Percentiles rank a stretch among this genome's conserved stretches.
Conservation (phyloP, 2,797 vertebrate genomes). For the Enteromius paludinosus region DNA sequence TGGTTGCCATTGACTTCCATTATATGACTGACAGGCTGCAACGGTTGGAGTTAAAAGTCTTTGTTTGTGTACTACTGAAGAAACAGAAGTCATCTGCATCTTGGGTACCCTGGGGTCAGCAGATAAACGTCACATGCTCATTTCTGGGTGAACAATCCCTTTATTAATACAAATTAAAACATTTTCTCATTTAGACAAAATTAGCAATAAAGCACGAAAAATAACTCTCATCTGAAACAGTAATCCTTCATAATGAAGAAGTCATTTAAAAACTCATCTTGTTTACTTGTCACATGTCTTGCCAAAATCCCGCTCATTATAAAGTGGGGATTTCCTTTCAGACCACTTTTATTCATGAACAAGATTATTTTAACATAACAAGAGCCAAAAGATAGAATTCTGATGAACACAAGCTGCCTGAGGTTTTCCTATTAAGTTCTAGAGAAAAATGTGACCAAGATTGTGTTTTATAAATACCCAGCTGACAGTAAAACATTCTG, state of each 20-base stretch:
- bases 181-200: background rate
- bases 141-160: too few relatives aligned
- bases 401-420: background rate
- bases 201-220: background rate
- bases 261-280: slow-evolving; percentile 20
- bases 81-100: too few relatives aligned
- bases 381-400: slow-evolving; percentile 20
- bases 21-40: too few relatives aligned
- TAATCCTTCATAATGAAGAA: background rate
- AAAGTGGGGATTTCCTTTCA: slow-evolving; percentile 20
- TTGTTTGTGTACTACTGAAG: too few relatives aligned
- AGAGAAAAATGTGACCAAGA: background rate
- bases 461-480: background rate
- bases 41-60: too few relatives aligned
- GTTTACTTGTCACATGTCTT: slow-evolving; percentile 21
- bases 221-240: background rate
- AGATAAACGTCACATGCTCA: too few relatives aligned
- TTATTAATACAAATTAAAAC: background rate
- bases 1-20: too few relatives aligned
- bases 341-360: background rate
- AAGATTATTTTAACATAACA: slow-evolving; percentile 15
- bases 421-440: background rate
- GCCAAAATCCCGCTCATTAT: slow-evolving; percentile 26
- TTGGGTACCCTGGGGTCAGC: too few relatives aligned
- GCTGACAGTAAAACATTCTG: background rate